phyloP scores from a whole-genome alignment of 2,888 invertebrate species.

The Cosmia trapezina region DNA sequence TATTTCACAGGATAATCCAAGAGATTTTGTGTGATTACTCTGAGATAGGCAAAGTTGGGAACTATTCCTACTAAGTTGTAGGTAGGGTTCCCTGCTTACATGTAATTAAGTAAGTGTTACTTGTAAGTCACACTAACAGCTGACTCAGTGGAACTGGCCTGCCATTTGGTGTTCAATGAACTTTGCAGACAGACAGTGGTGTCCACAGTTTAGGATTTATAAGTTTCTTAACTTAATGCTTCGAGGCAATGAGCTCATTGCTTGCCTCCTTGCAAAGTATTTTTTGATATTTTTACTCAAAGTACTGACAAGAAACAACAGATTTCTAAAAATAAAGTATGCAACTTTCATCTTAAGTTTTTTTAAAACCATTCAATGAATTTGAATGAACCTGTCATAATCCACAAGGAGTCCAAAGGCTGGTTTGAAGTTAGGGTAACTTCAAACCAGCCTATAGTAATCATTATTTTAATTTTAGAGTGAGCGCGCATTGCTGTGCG shows the following conservation, averaged over 20 bases:
- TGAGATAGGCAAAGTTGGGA: neutral
- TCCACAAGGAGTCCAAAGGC: neutral
- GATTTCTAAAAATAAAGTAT: neutral
- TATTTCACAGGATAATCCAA: constrained; percentile 67
- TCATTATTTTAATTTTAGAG: no score
- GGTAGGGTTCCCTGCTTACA: neutral
- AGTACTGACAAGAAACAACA: neutral
- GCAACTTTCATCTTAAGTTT: no score
- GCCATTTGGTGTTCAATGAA: neutral
- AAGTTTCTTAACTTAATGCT: neutral
- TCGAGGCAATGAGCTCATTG: no score
- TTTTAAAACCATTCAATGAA: neutral
- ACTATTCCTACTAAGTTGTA: neutral
- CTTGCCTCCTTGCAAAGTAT: no score
- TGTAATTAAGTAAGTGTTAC: neutral
- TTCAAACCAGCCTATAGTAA: no score
- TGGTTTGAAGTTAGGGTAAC: neutral
- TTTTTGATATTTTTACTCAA: neutral
- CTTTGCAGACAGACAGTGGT: no score
- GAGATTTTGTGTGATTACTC: constrained; percentile 14
- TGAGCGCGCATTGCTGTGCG: no score
- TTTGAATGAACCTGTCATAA: neutral
- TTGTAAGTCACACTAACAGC: neutral
- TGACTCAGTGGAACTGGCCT: neutral
- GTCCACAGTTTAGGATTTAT: neutral